These are phyloP conservation scores for human DNA, from an alignment of 2,113 vertebrate genomes.

Conservation along the genomic window DNA sequence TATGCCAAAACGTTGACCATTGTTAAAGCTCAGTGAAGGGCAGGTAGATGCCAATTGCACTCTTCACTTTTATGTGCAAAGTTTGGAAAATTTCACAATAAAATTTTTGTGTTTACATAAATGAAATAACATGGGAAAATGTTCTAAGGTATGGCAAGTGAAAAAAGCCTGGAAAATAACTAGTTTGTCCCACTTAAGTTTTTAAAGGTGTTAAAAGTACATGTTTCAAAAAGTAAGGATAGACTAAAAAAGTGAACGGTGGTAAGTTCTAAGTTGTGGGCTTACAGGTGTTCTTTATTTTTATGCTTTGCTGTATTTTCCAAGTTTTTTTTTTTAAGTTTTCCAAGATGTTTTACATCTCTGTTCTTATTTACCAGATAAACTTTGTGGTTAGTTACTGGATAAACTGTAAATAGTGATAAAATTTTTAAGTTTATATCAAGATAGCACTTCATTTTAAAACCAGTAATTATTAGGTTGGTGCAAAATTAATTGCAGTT, in stretches of 20 bases:
- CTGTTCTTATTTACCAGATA: not conserved
- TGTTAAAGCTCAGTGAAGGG: not conserved
- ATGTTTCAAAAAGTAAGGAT: not conserved
- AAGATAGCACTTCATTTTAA: not conserved
- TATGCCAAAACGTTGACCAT: not conserved
- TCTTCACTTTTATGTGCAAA: not conserved
- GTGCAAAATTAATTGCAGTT: no score
- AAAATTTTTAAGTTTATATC: not conserved
- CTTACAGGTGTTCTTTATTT: not conserved
- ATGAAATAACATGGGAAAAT: not conserved
- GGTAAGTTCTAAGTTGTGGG: not conserved
- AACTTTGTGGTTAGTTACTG: not conserved
- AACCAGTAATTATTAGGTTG: no score
- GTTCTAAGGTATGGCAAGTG: not conserved
- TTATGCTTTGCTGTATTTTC: slow-evolving; percentile 2
- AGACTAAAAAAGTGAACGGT: not conserved
- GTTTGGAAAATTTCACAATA: not conserved
- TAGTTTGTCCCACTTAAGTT: not conserved
- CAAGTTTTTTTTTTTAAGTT: not conserved
- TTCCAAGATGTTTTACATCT: not conserved
- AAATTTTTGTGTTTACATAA: not conserved
- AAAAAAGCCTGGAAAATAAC: not conserved
- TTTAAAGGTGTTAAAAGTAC: not conserved
- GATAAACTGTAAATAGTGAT: not conserved
- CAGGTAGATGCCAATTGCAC: not conserved